Conservation (phyloP, 2,797 vertebrate species). For the Tenualosa thibaudeaui region DNA sequence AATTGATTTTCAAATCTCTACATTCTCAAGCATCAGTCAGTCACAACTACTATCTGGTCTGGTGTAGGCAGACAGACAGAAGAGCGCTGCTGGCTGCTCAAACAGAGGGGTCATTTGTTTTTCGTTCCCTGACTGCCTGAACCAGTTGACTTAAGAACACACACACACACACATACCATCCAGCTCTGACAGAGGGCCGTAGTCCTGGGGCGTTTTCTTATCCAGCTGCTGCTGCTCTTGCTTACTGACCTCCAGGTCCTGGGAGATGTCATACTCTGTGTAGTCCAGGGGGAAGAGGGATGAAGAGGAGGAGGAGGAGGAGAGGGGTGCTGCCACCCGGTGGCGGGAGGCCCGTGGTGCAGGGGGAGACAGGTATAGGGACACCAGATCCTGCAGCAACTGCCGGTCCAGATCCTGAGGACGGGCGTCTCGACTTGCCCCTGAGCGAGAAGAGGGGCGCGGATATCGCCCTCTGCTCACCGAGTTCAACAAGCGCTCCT, state of each 20-base stretch:
- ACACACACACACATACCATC: conserved; percentile 62
- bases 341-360: conserved; percentile 61
- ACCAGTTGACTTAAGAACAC: too few relatives aligned
- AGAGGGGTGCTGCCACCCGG: conserved; percentile 57
- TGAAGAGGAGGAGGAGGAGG: conserved; percentile 62
- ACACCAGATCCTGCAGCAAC: conserved; percentile 83
- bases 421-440: conserved; percentile 35
- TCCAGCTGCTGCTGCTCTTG: conserved; percentile 44
- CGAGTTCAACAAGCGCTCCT: conserved; percentile 73
- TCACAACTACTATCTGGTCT: too few relatives aligned
- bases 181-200: conserved; percentile 54
- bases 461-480: conserved; percentile 63
- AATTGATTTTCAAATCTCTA: too few relatives aligned
- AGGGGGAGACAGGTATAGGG: conserved; percentile 74
- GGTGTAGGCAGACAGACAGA: too few relatives aligned
- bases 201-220: conserved; percentile 58
- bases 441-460: conserved; percentile 42
- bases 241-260: conserved; percentile 66
- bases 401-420: conserved; percentile 67
- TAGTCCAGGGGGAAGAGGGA: conserved; percentile 75
- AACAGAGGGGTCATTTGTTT: too few relatives aligned
- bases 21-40: too few relatives aligned
- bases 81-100: too few relatives aligned
- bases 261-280: conserved; percentile 67
- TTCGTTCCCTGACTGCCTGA: too few relatives aligned